phyloP scores from a whole-genome alignment of 2,888 invertebrate species.

The Strigamia transsilvanica region DNA sequence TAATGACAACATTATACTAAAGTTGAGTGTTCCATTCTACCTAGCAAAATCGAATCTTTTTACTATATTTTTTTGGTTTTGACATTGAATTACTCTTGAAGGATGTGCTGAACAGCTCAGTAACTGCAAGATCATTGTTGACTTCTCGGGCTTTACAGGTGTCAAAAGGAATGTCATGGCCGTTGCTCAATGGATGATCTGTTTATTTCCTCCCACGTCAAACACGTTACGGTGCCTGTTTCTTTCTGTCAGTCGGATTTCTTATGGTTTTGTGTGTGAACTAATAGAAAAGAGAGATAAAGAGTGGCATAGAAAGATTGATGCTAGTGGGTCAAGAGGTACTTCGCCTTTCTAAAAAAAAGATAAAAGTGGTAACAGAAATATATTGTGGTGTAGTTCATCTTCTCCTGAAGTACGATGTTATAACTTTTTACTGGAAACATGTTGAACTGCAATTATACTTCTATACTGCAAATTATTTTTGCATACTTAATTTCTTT shows the following conservation, averaged over 20 bases:
- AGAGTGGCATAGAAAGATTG: constrained; percentile 21
- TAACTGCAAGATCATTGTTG: constrained; percentile 14
- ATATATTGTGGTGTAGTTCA: constrained; percentile 35
- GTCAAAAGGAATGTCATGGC: constrained; percentile 26
- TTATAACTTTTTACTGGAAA: neutral
- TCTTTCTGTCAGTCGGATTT: constrained; percentile 39
- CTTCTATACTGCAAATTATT: no score
- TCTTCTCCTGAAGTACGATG: constrained; percentile 1
- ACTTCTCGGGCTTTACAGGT: constrained; percentile 15
- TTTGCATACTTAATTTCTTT: no score
- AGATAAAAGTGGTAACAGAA: constrained; percentile 42
- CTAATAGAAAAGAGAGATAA: constrained; percentile 4
- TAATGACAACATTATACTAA: neutral
- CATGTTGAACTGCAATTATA: no score
- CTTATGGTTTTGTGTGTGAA: constrained; percentile 19
- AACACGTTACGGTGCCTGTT: constrained; percentile 21
- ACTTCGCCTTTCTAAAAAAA: constrained; percentile 11
- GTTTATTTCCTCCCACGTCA: constrained; percentile 39
- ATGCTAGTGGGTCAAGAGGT: constrained; percentile 36
- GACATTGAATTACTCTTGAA: constrained; percentile 6
- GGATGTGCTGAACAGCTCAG: constrained; percentile 1
- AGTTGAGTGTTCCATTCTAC: neutral
- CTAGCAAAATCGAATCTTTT: neutral
- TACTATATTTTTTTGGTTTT: neutral
- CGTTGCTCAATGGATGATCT: constrained; percentile 24